Evolutionary conservation across 2,797 vertebrate species (phyloP), one percentile per base, ranked within the genome.

Genomic region (Rhinoraja longicauda): DNA sequence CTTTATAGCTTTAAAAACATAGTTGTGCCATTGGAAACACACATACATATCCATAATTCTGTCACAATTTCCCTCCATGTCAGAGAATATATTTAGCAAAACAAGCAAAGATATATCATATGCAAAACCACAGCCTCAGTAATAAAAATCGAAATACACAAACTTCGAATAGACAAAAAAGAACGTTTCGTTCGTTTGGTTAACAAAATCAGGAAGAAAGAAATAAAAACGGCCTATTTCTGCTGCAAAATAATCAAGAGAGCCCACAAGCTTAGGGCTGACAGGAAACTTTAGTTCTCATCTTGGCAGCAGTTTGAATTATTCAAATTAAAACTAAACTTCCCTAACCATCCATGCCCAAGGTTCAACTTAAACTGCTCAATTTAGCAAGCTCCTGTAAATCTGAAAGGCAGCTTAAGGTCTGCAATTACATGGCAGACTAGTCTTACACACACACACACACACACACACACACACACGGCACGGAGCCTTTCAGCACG

Each of bases 361-460:
- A 73, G 45, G 70, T 21, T 75, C 39, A 92, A 73, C 2, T 73
- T 32, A 64, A 88, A 62, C 62, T 67, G 57, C 82, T 62, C 39
- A 53, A 67, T 39, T 92, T 39, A 75, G 36, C 5, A 39, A 92
- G 70, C 39, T 75, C 64, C 36, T 72, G 67, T n/a, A 90, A 32
- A 90, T 90, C 88, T 72, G 88, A 17, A 90, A 90, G 36, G 88
- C 88, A 75, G 90, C 90, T 75, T 36, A 75, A 75, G 70, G 73
- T 92, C 70, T 92, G 70, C 90, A 92, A 92, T 92, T 92, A 92
- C 90, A 70, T 73, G 90, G 90, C 36, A 92, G 75, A 70, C 90
- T 73, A 29, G 67, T 92, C 70, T 73, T 19, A 39, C 77, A 79
- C 36, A 73, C 29, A 29, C 67, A n/a, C n/a, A n/a, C n/a, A n/a